phyloP scores from a whole-genome alignment of 2,113 vertebrate genomes.

The Eudyptes chrysolophus region DNA sequence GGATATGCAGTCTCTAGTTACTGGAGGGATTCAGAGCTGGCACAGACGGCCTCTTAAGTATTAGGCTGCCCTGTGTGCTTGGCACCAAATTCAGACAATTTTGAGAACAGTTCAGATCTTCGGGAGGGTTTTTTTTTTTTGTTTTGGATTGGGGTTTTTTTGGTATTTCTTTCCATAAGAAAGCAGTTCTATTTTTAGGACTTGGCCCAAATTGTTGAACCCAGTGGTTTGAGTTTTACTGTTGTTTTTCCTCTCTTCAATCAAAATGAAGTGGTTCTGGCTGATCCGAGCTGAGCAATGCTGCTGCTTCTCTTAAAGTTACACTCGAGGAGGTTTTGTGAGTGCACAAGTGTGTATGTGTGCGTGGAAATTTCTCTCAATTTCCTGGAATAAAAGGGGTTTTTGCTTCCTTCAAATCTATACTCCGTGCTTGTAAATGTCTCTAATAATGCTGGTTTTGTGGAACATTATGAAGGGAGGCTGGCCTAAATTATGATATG shows the following conservation, averaged over 20 bases:
- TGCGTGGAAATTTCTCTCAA: not conserved
- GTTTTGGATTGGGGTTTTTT: not conserved
- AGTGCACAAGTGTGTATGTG: not conserved
- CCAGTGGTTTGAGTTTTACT: slow-evolving; percentile 58
- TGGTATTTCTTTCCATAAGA: slow-evolving; percentile 68
- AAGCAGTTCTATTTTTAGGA: slow-evolving; percentile 74
- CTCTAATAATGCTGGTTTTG: not conserved
- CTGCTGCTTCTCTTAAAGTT: slow-evolving; percentile 55
- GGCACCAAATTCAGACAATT: slow-evolving; percentile 63
- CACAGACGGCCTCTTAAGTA: not conserved
- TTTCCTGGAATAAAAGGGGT: slow-evolving; percentile 49
- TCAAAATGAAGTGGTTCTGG: slow-evolving; percentile 55
- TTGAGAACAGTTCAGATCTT: slow-evolving; percentile 64
- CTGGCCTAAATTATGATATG: not conserved
- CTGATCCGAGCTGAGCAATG: not conserved
- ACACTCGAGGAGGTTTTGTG: not conserved
- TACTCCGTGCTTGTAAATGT: slow-evolving; percentile 21
- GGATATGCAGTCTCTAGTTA: not conserved
- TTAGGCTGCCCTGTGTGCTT: slow-evolving; percentile 53
- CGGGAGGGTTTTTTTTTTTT: not conserved
- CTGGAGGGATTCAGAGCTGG: slow-evolving; percentile 34
- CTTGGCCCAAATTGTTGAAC: slow-evolving; percentile 63
- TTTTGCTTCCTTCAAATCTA: slow-evolving; percentile 3
- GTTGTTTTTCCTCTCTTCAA: slow-evolving; percentile 70
- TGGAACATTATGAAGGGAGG: not conserved